Base-by-base conservation (phyloP, 2,888 invertebrate species). In the Drosophila tripunctata region DNA sequence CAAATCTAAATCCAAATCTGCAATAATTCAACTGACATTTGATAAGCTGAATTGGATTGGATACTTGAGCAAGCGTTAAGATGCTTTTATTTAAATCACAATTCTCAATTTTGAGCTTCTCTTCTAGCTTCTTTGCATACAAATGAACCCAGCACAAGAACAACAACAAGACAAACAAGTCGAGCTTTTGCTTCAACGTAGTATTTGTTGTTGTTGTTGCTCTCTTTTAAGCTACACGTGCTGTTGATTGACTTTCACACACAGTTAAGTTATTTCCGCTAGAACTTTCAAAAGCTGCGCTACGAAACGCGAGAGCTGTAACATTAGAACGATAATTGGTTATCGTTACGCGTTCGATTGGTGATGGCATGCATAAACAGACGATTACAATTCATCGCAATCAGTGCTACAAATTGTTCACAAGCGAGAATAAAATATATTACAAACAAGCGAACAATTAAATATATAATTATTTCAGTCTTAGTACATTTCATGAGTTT, bases 211-310 rank as follows among this genome's bases (percentile, higher is more conserved):
- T 27, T 44, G 63, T 30, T 51, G 27, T 60, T n/a, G n/a, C n/a
- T n/a, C n/a, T n/a, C n/a, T n/a, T 60, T 36, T 6, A 12, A 12
- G 60, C 78, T 80, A 84, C 83, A 84, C 83, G 83, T 83, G 83
- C 87, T 87, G 75, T 70, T 87, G 78, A 83, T 83, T 87, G 71
- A 79, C 83, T 82, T 82, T 82, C 72, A 68, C 86, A 77, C 75
- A 82, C 50, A 66, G 8, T 31, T 45, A 56, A 21, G 17, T 58
- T 45, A 71, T 67, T 64, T 61, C 75, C 63, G 63, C 51, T 41
- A 67, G 63, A 75, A 75, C 62, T 75, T 75, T 67, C 17, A 51
- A 70, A 51, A 61, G 31, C 17, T n/a, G 5, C 3, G 4, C 4
- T 15, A 8, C 5, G n/a, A 14, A n/a, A 12, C n/a, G n/a, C 5